A percentile compares a stretch with the other conserved stretches of the same genome.
Evolutionary conservation across 2,888 invertebrate genomes (phyloP).

Genomic region (Stictocephala bisonia): DNA sequence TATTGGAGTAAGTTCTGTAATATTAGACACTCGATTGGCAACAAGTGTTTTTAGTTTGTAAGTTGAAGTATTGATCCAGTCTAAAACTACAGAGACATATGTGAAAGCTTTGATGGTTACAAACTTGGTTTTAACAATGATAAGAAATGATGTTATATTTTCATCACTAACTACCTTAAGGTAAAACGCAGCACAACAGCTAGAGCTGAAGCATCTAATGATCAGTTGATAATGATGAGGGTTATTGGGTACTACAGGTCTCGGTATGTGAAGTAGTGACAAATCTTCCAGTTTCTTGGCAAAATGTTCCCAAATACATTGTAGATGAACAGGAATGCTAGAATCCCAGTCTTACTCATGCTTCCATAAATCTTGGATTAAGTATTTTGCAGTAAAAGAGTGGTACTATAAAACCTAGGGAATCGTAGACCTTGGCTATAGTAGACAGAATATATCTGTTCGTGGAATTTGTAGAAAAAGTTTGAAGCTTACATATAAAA

Average conservation of each 20-base stretch:
- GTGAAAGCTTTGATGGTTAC: conserved; percentile 54
- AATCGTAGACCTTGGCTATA: conserved; percentile 19
- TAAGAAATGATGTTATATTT: conserved; percentile 4
- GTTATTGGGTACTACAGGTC: conserved; percentile 11
- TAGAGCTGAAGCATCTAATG: conserved; percentile 37
- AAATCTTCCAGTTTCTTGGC: conserved; percentile 28
- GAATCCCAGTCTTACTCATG: conserved; percentile 32
- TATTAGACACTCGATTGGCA: conserved; percentile 60
- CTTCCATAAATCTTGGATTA: conserved; percentile 39
- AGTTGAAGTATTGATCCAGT: conserved; percentile 55
- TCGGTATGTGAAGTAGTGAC: conserved; percentile 20
- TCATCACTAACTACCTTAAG: conserved; percentile 20
- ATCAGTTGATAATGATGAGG: conserved; percentile 29
- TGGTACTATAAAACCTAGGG: conserved; percentile 1
- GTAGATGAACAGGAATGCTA: background rate
- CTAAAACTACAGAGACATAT: conserved; percentile 55
- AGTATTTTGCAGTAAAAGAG: conserved; percentile 8
- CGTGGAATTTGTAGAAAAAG: conserved; percentile 9
- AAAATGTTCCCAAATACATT: conserved; percentile 18
- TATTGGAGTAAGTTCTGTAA: conserved; percentile 56
- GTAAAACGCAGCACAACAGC: conserved; percentile 43
- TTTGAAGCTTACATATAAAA: background rate
- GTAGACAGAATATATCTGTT: too few species aligned
- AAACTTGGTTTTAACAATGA: conserved; percentile 52
- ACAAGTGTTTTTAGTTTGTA: conserved; percentile 54